Base-by-base conservation (phyloP, 2,888 invertebrate genomes). In the Sabatieria punctata region DNA sequence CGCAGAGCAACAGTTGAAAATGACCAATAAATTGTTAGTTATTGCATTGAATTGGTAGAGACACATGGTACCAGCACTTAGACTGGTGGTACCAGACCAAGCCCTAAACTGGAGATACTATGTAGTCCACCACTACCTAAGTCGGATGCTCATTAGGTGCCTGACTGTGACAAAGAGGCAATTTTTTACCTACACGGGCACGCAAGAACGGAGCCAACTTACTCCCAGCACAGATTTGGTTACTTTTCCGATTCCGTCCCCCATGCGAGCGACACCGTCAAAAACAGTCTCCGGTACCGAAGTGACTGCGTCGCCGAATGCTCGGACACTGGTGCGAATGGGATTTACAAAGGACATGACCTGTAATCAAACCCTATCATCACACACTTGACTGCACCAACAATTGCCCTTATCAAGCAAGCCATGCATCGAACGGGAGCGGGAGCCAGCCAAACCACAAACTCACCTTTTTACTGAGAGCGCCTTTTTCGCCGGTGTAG, bases 231-330 rank as follows among this genome's bases (percentile, higher is more conserved):
- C 38, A 13, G 36, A 41, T 37, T 58, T 58, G n/a, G 82, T 80
- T 22, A 82, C 78, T 68, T 79, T 80, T 39, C 79, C 79, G 53
- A 83, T 74, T 47, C 82, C 82, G 59, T 79, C 83, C 71, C 82
- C 79, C 27, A 85, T 78, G 50, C 80, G 82, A 59, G 82, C 82
- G 1, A 86, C 80, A 0, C 84, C 83, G 56, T 79, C 83, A 30
- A 80, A 75, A 53, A 88, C 76, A 58, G 82, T 82, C 62, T 88
- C 86, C 0, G 88, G 86, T 74, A 85, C 81, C 43, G 81, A 79
- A 66, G 82, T 82, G 25, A 89, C 79, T 0, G 82, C 77, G 56
- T 74, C 74, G 1, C 78, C 75, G 22, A 79, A 73, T 22, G 69
- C 79, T 59, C 80, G 78, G 74, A 85, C 82, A 1, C 85, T 83